phyloP scores from a whole-genome alignment of 2,888 invertebrate genomes.

The Euzophera pinguis region DNA sequence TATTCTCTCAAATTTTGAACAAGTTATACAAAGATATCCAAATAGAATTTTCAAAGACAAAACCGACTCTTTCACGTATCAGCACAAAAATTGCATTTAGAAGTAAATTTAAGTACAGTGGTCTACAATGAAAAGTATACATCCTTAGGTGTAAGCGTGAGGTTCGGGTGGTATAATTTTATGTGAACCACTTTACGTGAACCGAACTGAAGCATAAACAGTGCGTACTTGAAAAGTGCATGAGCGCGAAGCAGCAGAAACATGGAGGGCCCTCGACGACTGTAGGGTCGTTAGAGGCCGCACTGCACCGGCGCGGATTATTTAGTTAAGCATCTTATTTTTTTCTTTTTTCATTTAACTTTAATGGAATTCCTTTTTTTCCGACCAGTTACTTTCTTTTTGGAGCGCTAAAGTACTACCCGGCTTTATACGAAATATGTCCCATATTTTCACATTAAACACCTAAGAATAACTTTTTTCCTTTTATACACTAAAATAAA shows the following conservation, averaged over 20 bases:
- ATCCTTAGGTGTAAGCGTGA: too few species aligned
- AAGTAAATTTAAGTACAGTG: slow-evolving; percentile 36
- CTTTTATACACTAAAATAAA: too few species aligned
- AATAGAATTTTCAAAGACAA: background rate
- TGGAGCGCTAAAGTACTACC: too few species aligned
- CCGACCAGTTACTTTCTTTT: slow-evolving; percentile 10
- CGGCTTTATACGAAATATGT: too few species aligned
- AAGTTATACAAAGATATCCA: too few species aligned
- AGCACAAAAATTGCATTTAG: slow-evolving; percentile 35
- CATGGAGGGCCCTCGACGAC: slow-evolving; percentile 48
- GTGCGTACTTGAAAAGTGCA: slow-evolving; percentile 71
- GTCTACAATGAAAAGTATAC: too few species aligned
- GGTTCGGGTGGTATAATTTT: too few species aligned
- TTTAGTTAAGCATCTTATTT: slow-evolving; percentile 51
- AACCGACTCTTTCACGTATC: background rate
- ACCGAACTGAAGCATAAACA: slow-evolving; percentile 67
- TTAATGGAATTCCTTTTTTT: slow-evolving; percentile 37
- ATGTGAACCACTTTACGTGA: too few species aligned
- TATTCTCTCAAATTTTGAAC: too few species aligned
- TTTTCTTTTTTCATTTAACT: slow-evolving; percentile 42
- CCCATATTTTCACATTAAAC: too few species aligned
- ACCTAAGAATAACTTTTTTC: too few species aligned
- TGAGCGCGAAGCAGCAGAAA: slow-evolving; percentile 53
- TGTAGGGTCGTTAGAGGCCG: slow-evolving; percentile 57
- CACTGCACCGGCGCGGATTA: slow-evolving; percentile 42